Evolutionary conservation across 2,888 invertebrate genomes (phyloP), one percentile per base, ranked within the genome.

Genomic region (Zygaena filipendulae): DNA sequence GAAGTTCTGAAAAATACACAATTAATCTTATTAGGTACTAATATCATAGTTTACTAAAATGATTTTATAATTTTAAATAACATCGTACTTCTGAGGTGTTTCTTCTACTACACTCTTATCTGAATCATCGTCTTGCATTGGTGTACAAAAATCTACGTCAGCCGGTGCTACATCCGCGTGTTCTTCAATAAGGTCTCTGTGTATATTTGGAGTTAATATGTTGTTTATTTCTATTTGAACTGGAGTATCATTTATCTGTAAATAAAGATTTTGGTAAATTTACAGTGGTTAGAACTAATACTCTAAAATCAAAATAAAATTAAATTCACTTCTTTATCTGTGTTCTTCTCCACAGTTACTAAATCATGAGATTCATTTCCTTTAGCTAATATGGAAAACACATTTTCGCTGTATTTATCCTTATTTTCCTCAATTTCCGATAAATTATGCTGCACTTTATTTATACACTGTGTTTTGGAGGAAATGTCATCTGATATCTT

Each of bases 61-160:
- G n/a, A n/a, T n/a, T n/a, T n/a, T n/a, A n/a, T n/a, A n/a, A n/a
- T n/a, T n/a, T 12, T 13, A 16, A 32, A 53, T 16, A 16, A 16
- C 4, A 6, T 6, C 62, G 38, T 52, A 81, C 80, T 79, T 79
- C 45, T 80, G 79, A 31, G 80, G 80, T 27, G 80, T 81, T 32
- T 79, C 80, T 47, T 80, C 80, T 12, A 79, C 71, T 13, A 79
- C 52, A 47, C 70, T 69, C 35, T 51, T 58, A 38, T 71, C 72
- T 20, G 61, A 68, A 37, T 62, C 69, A 34, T 69, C 64, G 6
- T 50, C 43, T 3, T 48, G 35, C 24, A 40, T 25, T 22, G 60
- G 57, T 33, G 66, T 53, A 25, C 49, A 36, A 1, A 45, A 23
- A 11, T 43, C 38, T 12, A 29, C 30, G 11, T 36, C 41, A 6